Percentiles rank a stretch among this genome's conserved stretches.
Conservation (phyloP, 2,113 vertebrate genomes). For the Brevimyrus niger region DNA sequence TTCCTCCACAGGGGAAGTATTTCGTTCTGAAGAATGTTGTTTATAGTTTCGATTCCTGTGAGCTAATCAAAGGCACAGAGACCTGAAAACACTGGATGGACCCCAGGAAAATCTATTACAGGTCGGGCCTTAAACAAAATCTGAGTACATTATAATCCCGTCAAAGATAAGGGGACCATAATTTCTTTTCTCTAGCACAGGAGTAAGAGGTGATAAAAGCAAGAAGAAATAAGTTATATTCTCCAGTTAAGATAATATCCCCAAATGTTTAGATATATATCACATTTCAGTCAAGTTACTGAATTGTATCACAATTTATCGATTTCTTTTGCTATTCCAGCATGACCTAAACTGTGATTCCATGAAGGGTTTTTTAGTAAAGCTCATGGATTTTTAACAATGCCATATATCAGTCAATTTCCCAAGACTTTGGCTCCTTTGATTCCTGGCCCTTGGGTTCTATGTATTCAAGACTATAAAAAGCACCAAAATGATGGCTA, state of each 20-base stretch:
- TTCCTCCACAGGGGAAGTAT: slow-evolving; percentile 16
- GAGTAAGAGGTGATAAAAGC: neutral
- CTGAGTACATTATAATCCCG: neutral
- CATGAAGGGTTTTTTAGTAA: neutral
- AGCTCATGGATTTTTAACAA: neutral
- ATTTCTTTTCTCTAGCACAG: neutral
- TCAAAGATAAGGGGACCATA: neutral
- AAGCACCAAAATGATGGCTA: slow-evolving; percentile 19
- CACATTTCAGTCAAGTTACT: neutral
- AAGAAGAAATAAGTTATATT: neutral
- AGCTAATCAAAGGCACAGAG: slow-evolving; percentile 15
- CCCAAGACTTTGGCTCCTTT: neutral
- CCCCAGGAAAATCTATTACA: slow-evolving; percentile 22
- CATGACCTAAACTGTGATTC: neutral
- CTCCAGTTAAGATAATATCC: neutral
- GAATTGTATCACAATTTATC: neutral
- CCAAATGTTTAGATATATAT: neutral
- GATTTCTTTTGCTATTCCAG: neutral
- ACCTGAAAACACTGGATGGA: slow-evolving; percentile 23
- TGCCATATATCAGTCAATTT: neutral
- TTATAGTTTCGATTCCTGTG: neutral
- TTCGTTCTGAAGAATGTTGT: slow-evolving; percentile 21
- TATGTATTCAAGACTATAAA: neutral
- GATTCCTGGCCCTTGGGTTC: neutral
- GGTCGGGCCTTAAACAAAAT: slow-evolving; percentile 22